Evolutionary conservation across 2,113 vertebrate species (phyloP).

Genomic region (Edolisoma coerulescens): DNA sequence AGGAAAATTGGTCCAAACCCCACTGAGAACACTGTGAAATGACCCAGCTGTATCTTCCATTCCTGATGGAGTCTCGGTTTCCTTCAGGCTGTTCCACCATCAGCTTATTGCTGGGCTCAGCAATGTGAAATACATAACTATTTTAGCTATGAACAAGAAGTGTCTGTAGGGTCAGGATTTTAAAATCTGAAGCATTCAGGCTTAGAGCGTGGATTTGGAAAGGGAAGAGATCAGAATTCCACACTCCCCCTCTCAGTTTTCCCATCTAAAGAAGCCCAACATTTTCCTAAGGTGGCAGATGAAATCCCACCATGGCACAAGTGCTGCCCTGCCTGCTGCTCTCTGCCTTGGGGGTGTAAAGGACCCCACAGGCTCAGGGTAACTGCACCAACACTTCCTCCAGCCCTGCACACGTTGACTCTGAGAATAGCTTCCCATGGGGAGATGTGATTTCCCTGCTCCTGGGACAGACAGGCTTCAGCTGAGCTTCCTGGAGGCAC

Average conservation of each 20-base stretch:
- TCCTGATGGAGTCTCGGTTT: not conserved
- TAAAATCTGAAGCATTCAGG: not conserved
- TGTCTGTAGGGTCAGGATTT: not conserved
- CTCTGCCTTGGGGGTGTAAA: not conserved
- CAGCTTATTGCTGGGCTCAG: not conserved
- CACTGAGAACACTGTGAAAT: not conserved
- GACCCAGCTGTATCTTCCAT: not conserved
- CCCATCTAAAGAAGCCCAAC: not conserved
- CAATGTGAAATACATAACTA: not conserved
- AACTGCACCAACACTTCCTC: not conserved
- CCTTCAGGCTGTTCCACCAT: not conserved
- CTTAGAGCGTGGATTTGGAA: not conserved
- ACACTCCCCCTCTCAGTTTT: not conserved
- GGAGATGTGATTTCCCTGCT: not conserved
- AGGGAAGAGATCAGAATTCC: not conserved
- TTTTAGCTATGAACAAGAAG: not conserved
- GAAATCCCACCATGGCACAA: not conserved
- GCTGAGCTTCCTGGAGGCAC: not conserved
- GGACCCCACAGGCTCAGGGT: not conserved
- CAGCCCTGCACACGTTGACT: not conserved
- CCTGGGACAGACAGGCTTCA: not conserved
- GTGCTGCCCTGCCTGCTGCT: not conserved
- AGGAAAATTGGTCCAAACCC: not conserved
- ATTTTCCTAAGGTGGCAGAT: not conserved
- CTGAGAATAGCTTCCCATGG: not conserved